Conservation (phyloP, 2,888 invertebrate genomes). For the Xestia c-nigrum region DNA sequence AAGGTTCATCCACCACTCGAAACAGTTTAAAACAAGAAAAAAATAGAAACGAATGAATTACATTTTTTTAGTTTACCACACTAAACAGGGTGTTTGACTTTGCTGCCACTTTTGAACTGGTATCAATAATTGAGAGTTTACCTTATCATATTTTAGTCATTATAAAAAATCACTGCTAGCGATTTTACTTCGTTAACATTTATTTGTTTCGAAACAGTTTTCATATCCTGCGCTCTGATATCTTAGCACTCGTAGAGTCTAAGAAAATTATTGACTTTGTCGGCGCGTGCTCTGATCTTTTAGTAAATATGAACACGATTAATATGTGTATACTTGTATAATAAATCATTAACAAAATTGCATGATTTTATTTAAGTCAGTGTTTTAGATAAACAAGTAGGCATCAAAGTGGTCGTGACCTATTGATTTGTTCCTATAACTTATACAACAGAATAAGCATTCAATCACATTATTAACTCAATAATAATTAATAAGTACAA, state of each 20-base stretch:
- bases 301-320: slow-evolving; percentile 65
- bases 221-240: slow-evolving; percentile 50
- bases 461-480: too few species aligned
- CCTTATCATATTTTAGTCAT: not conserved
- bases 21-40: too few species aligned
- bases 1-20: not conserved
- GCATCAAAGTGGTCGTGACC: too few species aligned
- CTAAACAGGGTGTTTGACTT: too few species aligned
- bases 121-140: not conserved
- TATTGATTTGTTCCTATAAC: not conserved
- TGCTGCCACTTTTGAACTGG: not conserved
- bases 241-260: slow-evolving; percentile 36
- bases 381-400: not conserved
- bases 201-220: not conserved
- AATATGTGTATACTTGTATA: slow-evolving; percentile 41
- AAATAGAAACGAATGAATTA: not conserved
- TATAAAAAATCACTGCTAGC: not conserved
- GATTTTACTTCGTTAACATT: not conserved
- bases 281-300: slow-evolving; percentile 72
- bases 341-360: slow-evolving; percentile 19
- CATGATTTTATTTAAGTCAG: not conserved
- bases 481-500: not conserved
- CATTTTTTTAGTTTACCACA: too few species aligned
- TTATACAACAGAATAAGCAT: not conserved
- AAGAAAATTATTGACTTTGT: slow-evolving; percentile 66